Evolutionary conservation across 2,113 vertebrate species (phyloP).

Genomic region (Eulemur macaco): DNA sequence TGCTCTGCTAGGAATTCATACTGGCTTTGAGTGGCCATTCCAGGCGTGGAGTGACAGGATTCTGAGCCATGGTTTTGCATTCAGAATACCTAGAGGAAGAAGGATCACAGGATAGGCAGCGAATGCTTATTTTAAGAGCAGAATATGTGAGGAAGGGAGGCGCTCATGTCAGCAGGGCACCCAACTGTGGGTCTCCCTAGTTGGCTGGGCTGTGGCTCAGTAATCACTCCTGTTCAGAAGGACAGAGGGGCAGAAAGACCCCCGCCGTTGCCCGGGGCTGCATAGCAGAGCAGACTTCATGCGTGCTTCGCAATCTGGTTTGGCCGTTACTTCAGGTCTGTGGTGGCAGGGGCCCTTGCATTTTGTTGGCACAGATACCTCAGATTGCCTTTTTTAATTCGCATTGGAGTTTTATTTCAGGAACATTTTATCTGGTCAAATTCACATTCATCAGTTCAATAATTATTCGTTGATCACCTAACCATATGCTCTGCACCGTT

Average conservation of each 20-base stretch:
- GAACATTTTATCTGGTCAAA: constrained; percentile 13
- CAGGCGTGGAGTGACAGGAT: neutral
- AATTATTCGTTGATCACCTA: constrained; percentile 23
- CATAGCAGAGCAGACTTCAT: neutral
- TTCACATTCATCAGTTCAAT: neutral
- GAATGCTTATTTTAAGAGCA: constrained; percentile 52
- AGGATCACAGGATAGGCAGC: neutral
- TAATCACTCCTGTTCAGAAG: neutral
- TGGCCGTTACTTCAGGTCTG: neutral
- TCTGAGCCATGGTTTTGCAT: constrained; percentile 20
- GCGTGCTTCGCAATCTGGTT: neutral
- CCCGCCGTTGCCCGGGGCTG: neutral
- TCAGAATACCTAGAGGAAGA: neutral
- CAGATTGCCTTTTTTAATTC: constrained; percentile 2
- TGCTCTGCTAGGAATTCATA: neutral
- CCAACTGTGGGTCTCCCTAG: neutral
- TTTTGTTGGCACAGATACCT: neutral
- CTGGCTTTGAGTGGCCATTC: neutral
- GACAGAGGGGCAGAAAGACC: neutral
- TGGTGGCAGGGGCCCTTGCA: neutral
- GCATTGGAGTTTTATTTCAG: constrained; percentile 37
- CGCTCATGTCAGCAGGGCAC: neutral
- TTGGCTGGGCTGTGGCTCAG: neutral
- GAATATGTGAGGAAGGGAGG: neutral
- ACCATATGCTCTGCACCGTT: neutral